phyloP scores from a whole-genome alignment of 1,140 invertebrate species.

The Arctopsyche grandis region DNA sequence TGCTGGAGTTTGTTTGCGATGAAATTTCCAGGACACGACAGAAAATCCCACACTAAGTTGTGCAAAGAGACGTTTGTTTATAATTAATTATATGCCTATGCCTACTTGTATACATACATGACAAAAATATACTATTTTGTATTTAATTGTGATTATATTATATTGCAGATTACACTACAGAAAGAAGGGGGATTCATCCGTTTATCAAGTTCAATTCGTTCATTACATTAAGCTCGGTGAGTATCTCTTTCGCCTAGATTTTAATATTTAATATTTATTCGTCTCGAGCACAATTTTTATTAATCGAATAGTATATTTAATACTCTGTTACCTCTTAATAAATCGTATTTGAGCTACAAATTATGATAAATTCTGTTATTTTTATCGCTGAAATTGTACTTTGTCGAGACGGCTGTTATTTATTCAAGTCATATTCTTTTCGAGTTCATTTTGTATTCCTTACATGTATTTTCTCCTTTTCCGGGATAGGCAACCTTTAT shows the following conservation, averaged over 20 bases:
- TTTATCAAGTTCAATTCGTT: slow-evolving; percentile 66
- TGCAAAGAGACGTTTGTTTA: background rate
- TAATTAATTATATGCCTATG: background rate
- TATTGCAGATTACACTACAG: slow-evolving; percentile 67
- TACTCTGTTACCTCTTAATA: no score
- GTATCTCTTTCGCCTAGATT: slow-evolving; percentile 44
- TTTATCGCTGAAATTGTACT: slow-evolving; percentile 12
- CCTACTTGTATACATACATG: background rate
- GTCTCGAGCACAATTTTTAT: no score
- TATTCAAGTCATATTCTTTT: background rate
- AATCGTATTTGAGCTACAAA: no score
- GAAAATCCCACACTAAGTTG: background rate
- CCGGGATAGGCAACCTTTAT: background rate
- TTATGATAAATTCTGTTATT: background rate
- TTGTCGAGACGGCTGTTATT: background rate
- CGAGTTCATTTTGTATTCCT: background rate
- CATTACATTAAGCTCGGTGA: slow-evolving; percentile 65
- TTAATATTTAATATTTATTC: no score
- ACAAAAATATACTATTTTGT: no score
- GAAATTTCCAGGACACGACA: background rate
- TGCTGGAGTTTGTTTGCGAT: background rate
- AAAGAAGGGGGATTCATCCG: slow-evolving; percentile 61
- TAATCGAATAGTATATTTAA: no score
- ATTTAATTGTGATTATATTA: slow-evolving; percentile 30
- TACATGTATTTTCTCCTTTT: background rate